Base-by-base conservation (phyloP, 2,113 vertebrate genomes). In the Dunckerocampus dactyliophorus region DNA sequence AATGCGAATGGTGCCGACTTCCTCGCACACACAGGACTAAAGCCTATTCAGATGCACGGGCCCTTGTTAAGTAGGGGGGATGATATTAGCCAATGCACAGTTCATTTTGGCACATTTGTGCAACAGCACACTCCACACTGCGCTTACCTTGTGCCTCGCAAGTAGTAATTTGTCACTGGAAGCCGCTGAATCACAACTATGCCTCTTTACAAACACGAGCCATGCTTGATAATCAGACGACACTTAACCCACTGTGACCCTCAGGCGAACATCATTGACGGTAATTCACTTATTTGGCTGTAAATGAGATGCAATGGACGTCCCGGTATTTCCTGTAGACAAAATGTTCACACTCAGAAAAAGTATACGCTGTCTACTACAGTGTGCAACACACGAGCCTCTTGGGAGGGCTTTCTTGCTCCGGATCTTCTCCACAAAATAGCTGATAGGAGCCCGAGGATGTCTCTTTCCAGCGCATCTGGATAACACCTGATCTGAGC, bases 1-100 rank as follows among this genome's bases (percentile, higher is more conserved):
- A 94, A 96, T 95, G 94, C 93, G 95, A 95, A 95, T 95, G 89
- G 90, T 90, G 86, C 91, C 92, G 91, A 94, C 92, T 94, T 93
- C 92, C 92, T 92, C n/a, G n/a, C 94, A 88, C 89, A 90, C 82
- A 89, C 89, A 90, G 92, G 91, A 92, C 90, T 91, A 90, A 94
- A 90, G 87, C 88, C 89, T 89, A 92, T 94, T 95, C 91, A 94
- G 92, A 92, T 91, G 87, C 82, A 87, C 88, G 89, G 92, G 91
- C 88, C 84, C n/a, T n/a, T n/a, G n/a, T n/a, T 6, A 51, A 51
- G 49, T 7, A 80, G 63, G 71, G 62, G 84, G 80, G 80, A 89
- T 78, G 60, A 69, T 82, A 79, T 81, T 59, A 47, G 54, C 65
- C 67, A 62, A 58, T 62, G 61, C 65, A 72, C 62, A 80, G 71